phyloP scores from a whole-genome alignment of 1,140 invertebrate species.

The Conus betulinus region DNA sequence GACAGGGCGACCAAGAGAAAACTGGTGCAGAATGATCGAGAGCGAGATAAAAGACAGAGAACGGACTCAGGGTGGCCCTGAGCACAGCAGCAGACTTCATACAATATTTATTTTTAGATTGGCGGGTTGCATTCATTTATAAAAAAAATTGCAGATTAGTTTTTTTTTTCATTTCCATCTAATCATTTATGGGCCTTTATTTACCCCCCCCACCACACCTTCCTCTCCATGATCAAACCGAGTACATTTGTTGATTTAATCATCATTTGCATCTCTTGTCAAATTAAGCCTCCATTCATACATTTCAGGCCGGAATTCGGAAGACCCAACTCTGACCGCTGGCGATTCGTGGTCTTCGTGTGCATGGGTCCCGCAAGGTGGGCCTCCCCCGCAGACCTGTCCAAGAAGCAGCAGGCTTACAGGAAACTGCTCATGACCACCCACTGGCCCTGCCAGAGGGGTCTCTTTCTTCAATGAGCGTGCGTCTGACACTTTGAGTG shows the following conservation, averaged over 20 bases:
- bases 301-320: conserved; percentile 38
- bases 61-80: too few relatives aligned
- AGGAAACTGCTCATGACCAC: conserved; percentile 53
- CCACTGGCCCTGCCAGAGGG: conserved; percentile 64
- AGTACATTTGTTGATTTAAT: background rate
- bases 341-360: conserved; percentile 66
- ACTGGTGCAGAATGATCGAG: too few relatives aligned
- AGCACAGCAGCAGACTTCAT: too few relatives aligned
- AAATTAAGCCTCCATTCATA: too few relatives aligned
- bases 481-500: background rate
- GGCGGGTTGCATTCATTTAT: too few relatives aligned
- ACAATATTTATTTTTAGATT: too few relatives aligned
- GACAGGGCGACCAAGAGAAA: too few relatives aligned
- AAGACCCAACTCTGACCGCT: conserved; percentile 55
- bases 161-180: too few relatives aligned
- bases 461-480: conserved; percentile 46
- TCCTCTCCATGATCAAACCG: background rate
- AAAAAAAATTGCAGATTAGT: too few relatives aligned
- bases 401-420: conserved; percentile 55
- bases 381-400: conserved; percentile 53
- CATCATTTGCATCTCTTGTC: too few relatives aligned
- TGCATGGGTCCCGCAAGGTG: conserved; percentile 66
- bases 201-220: background rate
- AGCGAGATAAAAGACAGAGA: too few relatives aligned
- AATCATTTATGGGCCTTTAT: background rate